A percentile compares a stretch with the other conserved stretches of the same genome.
These are phyloP conservation scores for Siderastrea siderea DNA, from an alignment of 92 coral and sea anemone genomes.

Conservation along the genomic window DNA sequence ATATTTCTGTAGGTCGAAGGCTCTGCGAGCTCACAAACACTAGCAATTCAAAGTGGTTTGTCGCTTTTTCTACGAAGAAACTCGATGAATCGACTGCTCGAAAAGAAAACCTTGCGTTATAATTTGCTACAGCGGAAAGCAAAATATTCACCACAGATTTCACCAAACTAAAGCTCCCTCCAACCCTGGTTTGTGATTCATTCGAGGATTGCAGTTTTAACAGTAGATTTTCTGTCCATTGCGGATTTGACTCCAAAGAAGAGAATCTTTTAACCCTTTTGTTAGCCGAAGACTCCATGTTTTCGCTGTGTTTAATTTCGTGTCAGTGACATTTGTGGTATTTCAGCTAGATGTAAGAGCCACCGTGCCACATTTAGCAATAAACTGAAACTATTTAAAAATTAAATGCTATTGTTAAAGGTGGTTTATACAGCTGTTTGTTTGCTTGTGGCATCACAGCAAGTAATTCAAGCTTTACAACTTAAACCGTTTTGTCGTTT, in stretches of 20 bases:
- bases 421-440: too few relatives aligned
- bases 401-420: too few relatives aligned
- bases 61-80: slow-evolving; percentile 59
- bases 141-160: slow-evolving; percentile 60
- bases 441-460: too few relatives aligned
- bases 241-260: not conserved
- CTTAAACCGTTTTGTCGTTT: too few relatives aligned
- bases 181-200: slow-evolving; percentile 17
- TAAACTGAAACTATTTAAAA: too few relatives aligned
- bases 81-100: slow-evolving; percentile 56
- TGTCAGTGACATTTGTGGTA: too few relatives aligned
- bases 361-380: too few relatives aligned
- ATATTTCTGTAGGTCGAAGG: slow-evolving; percentile 38
- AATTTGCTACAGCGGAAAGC: slow-evolving; percentile 66
- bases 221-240: slow-evolving; percentile 6
- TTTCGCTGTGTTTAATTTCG: too few relatives aligned
- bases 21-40: slow-evolving; percentile 40
- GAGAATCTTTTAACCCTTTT: not conserved
- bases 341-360: too few relatives aligned
- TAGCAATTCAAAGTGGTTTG: slow-evolving; percentile 56
- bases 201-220: slow-evolving; percentile 20
- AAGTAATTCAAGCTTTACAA: too few relatives aligned
- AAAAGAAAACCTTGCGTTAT: slow-evolving; percentile 65
- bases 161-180: slow-evolving; percentile 21
- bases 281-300: not conserved